Evolutionary conservation across 1,140 invertebrate genomes (phyloP), one percentile per base, ranked within the genome.

Genomic region (Tenebrio molitor): DNA sequence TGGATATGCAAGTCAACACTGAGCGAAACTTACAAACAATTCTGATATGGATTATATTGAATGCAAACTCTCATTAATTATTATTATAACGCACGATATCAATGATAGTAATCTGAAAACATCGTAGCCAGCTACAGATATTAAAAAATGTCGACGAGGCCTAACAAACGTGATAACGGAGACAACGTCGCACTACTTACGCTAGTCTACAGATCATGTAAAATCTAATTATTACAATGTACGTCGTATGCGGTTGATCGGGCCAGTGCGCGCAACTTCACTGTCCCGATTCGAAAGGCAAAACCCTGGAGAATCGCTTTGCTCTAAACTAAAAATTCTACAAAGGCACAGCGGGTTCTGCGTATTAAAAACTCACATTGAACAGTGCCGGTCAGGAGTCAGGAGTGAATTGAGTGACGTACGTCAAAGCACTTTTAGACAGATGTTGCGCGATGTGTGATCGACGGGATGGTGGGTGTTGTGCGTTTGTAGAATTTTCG

Each of bases 151-250:
- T 10, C 19, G 14, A n/a, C 33, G 16, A 23, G 16, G 2, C 7
- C 34, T 65, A 44, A 65, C 41, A 65, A 65, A 65, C 23, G 50
- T 58, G 50, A 29, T 58, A 44, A 44, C 44, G 36, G 53, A 71
- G 53, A 72, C 71, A 68, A 72, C 63, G 16, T 58, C 25, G 8
- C 25, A 46, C 33, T 72, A 68, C 36, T 25, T 58, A 46, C 39
- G 16, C 44, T 46, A 67, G 50, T 67, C 72, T 74, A 74, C 63
- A 66, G 63, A 71, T 74, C 73, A 74, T 74, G 73, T 74, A 74
- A 74, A 74, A 74, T 74, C 73, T 74, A 66, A 71, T 74, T 42
- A 67, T 72, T 36, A 72, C 44, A 34, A 46, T 72, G 21, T n/a
- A 71, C 44, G 39, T 58, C 36, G 36, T 70, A 36, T 53, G 21